These are phyloP conservation scores for Helicoverpa armigera DNA, from an alignment of 1,140 invertebrate species.

Conservation along the genomic window DNA sequence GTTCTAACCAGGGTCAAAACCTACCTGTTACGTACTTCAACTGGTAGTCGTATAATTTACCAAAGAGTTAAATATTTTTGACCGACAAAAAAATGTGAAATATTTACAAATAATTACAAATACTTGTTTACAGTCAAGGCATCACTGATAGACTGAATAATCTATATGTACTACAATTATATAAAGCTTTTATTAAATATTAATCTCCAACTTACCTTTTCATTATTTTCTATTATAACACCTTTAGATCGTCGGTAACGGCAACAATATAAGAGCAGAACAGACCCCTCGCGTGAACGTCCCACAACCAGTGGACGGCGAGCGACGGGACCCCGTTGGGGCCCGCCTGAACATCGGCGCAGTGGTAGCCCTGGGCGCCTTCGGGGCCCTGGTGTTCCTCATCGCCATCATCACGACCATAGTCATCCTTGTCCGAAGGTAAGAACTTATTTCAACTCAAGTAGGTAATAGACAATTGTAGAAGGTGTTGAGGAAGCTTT, in stretches of 20 bases:
- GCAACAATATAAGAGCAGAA: conserved; percentile 83
- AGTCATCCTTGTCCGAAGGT: conserved; percentile 96
- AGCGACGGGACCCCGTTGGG: conserved; percentile 89
- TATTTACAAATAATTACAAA: too few species aligned
- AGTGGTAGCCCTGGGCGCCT: conserved; percentile 95
- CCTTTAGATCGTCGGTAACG: conserved; percentile 77
- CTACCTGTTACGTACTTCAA: too few species aligned
- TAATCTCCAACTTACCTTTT: too few species aligned
- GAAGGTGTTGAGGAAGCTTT: neutral
- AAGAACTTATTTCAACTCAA: conserved; percentile 53
- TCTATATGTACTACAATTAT: too few species aligned
- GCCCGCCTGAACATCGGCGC: conserved; percentile 94
- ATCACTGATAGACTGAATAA: too few species aligned
- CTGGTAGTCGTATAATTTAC: too few species aligned
- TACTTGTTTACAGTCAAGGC: too few species aligned
- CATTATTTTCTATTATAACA: too few species aligned
- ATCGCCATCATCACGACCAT: conserved; percentile 96
- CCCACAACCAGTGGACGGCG: conserved; percentile 89
- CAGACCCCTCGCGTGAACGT: conserved; percentile 89
- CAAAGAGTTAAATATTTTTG: too few species aligned
- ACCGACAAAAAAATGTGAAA: too few species aligned
- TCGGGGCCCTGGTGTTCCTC: conserved; percentile 96
- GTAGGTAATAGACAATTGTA: neutral
- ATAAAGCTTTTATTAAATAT: too few species aligned
- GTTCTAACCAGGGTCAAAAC: too few species aligned